Conservation (phyloP, 2,113 vertebrate genomes). For the Chamaea fasciata region DNA sequence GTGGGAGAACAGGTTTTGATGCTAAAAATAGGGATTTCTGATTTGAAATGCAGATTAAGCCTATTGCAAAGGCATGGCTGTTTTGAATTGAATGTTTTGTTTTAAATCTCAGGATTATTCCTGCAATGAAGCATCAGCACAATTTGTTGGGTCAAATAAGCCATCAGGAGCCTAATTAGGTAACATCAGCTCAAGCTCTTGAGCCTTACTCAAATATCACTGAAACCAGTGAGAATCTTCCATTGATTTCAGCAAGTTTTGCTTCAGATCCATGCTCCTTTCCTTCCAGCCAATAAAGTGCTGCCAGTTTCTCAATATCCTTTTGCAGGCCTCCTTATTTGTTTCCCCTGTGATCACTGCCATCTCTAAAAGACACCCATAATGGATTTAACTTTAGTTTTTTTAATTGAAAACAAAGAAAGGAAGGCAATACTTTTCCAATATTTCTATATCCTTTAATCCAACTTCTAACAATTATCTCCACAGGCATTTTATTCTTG, state of each 20-base stretch:
- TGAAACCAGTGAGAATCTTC: neutral
- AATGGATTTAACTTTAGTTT: neutral
- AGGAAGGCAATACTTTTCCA: neutral
- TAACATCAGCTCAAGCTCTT: neutral
- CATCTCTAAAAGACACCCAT: neutral
- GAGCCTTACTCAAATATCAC: neutral
- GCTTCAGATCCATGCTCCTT: neutral
- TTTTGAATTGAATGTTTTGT: neutral
- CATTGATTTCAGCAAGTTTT: neutral
- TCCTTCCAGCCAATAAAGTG: neutral
- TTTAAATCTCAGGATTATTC: neutral
- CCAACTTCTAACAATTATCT: neutral
- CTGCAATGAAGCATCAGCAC: neutral
- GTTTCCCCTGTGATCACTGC: neutral
- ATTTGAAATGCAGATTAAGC: neutral
- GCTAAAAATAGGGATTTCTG: neutral
- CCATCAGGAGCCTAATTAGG: neutral
- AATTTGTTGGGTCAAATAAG: neutral
- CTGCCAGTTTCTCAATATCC: neutral
- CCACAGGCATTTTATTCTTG: neutral
- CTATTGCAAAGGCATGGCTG: neutral
- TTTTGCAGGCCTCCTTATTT: neutral
- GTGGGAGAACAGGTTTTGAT: neutral
- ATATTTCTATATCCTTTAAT: neutral
- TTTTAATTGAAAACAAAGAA: neutral